A percentile compares a stretch with the other conserved stretches of the same genome.
Evolutionary conservation across 2,888 invertebrate species (phyloP).

Genomic region (Cryptops parisi): DNA sequence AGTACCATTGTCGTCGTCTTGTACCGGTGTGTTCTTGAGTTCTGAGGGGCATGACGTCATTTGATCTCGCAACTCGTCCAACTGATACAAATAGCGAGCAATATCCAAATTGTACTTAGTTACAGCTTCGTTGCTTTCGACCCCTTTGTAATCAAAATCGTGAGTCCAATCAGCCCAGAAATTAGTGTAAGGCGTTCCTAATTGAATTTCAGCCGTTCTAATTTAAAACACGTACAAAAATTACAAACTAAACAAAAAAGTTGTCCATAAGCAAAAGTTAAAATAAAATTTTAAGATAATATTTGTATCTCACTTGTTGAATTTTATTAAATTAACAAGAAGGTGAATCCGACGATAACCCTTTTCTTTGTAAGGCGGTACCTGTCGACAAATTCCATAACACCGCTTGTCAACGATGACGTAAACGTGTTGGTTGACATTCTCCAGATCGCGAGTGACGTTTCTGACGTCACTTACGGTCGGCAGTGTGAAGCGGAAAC

Average conservation of each 20-base stretch:
- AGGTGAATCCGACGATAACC: background rate
- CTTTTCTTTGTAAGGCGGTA: background rate
- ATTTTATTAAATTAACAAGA: no score
- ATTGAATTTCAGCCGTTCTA: conserved; percentile 5
- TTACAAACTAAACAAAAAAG: no score
- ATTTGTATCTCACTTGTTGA: no score
- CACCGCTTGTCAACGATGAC: background rate
- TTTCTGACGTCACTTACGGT: background rate
- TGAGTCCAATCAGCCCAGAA: conserved; percentile 8
- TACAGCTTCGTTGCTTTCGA: background rate
- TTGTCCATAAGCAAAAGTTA: background rate
- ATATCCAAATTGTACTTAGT: background rate
- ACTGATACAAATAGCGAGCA: background rate
- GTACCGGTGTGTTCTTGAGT: background rate
- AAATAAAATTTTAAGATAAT: background rate
- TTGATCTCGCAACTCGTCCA: background rate
- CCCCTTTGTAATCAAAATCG: conserved; percentile 8
- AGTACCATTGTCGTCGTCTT: background rate
- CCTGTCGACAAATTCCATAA: background rate
- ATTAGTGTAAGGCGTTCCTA: conserved; percentile 5
- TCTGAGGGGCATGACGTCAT: background rate
- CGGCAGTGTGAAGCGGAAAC: background rate
- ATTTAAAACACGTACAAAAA: no score
- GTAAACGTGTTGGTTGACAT: background rate
- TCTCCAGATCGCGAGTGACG: background rate